Evolutionary conservation across 2,888 invertebrate species (phyloP), one percentile per base, ranked within the genome.

Genomic region (Corythucha ciliata): DNA sequence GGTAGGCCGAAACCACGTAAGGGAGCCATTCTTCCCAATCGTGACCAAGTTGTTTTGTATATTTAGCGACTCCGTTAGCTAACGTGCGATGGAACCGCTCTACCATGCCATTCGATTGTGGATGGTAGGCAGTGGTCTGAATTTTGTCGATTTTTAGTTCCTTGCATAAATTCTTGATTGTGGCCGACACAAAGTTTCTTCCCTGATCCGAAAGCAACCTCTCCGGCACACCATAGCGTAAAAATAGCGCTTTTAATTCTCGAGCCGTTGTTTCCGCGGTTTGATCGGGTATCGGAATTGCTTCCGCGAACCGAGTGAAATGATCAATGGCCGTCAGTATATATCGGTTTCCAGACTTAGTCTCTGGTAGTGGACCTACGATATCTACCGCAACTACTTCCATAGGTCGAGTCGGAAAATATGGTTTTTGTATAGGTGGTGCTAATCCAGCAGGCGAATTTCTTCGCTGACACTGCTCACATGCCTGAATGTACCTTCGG

Each of bases 1-100:
- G 63, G 52, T 67, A 64, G 0, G 59, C 59, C 34, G 64, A 63
- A 56, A 63, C 60, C 1, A 62, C 61, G 33, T 60, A 60, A 10
- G 56, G 54, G 22, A 67, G 33, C 55, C 60, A 63, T 32, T 60
- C 53, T 68, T 42, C 42, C 42, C 42, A 42, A 26, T 42, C 24
- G n/a, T 6, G 25, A 12, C 24, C 24, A 4, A 4, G 10, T 5
- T 22, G 16, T 6, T 42, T 12, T n/a, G 12, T 8, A 5, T 14
- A 14, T 14, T 22, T 20, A 12, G 25, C 42, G 16, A 42, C 10
- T 25, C n/a, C 26, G 4, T 12, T 6, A 7, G 4, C 58, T 25
- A 66, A 36, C 2, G 63, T 63, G 16, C 56, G 42, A 7, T 39
- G 18, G 18, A 21, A 39, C 4, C 39, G 3, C 18, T 37, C 39